These are phyloP conservation scores for Harpalus rubripes DNA, from an alignment of 2,888 invertebrate species.

Conservation along the genomic window DNA sequence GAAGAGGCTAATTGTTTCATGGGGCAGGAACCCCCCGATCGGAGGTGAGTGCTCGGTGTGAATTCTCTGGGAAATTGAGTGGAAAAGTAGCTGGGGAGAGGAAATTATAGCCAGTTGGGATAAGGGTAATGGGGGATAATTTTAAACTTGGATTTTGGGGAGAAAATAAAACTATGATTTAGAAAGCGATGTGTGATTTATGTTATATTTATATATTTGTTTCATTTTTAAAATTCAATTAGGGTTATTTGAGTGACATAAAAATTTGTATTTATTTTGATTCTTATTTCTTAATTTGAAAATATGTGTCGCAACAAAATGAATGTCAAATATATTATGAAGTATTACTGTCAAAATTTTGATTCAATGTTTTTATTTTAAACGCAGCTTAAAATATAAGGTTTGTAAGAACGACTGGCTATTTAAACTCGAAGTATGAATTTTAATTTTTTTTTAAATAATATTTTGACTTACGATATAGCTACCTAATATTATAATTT, in stretches of 20 bases:
- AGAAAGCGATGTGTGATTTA: no score
- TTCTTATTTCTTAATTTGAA: no score
- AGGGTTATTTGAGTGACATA: no score
- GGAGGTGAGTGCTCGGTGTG: background rate
- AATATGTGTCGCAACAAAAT: background rate
- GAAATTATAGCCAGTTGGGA: background rate
- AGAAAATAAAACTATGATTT: no score
- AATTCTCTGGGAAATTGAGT: slow-evolving; percentile 4
- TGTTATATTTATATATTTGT: no score
- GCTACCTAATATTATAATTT: no score
- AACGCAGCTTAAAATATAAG: background rate
- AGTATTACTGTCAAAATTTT: background rate
- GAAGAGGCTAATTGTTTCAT: slow-evolving; percentile 60
- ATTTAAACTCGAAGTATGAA: no score
- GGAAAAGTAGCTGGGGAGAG: background rate
- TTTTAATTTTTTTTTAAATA: no score
- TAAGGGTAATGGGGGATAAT: background rate
- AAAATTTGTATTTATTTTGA: no score
- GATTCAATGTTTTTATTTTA: background rate
- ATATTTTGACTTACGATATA: no score
- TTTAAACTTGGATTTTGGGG: background rate
- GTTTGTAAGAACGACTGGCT: background rate
- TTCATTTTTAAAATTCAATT: no score
- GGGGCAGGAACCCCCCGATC: background rate
- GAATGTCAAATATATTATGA: background rate